These are phyloP conservation scores for Drosophila persimilis DNA, from an alignment of 1,140 invertebrate species.

Conservation along the genomic window DNA sequence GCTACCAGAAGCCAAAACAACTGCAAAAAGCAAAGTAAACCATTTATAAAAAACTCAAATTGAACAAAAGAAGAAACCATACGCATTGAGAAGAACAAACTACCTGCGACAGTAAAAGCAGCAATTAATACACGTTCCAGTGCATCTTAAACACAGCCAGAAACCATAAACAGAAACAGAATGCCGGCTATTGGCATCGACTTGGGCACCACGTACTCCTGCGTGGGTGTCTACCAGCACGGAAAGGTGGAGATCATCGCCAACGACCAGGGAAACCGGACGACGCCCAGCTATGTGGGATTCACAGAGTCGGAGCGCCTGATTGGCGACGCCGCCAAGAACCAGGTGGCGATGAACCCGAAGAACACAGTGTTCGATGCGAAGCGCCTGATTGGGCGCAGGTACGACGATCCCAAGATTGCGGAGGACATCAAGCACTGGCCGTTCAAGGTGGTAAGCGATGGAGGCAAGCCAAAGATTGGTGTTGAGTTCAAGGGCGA, in stretches of 20 bases:
- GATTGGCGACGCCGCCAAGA: slow-evolving; percentile 96
- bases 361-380: slow-evolving; percentile 83
- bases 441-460: slow-evolving; percentile 89
- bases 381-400: slow-evolving; percentile 87
- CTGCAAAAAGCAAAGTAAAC: slow-evolving; percentile 42
- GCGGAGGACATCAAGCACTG: slow-evolving; percentile 90
- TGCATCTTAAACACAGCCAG: background rate
- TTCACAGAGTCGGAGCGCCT: slow-evolving; percentile 98
- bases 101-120: slow-evolving; percentile 4
- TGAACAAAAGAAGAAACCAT: slow-evolving; percentile 10
- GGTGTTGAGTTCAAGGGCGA: slow-evolving; percentile 90
- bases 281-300: slow-evolving; percentile 97
- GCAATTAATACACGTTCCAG: background rate
- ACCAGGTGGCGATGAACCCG: slow-evolving; percentile 83
- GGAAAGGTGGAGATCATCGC: slow-evolving; percentile 96
- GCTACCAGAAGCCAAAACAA: slow-evolving; percentile 26
- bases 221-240: slow-evolving; percentile 91
- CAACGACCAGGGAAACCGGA: slow-evolving; percentile 97
- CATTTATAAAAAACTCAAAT: background rate
- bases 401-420: slow-evolving; percentile 88
- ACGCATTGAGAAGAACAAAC: slow-evolving; percentile 13
- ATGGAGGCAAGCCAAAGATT: slow-evolving; percentile 88
- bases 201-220: slow-evolving; percentile 91
- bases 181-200: slow-evolving; percentile 89
- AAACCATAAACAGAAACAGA: slow-evolving; percentile 26